Conservation (phyloP, 1,140 invertebrate genomes). For the Drosophila sp. region DNA sequence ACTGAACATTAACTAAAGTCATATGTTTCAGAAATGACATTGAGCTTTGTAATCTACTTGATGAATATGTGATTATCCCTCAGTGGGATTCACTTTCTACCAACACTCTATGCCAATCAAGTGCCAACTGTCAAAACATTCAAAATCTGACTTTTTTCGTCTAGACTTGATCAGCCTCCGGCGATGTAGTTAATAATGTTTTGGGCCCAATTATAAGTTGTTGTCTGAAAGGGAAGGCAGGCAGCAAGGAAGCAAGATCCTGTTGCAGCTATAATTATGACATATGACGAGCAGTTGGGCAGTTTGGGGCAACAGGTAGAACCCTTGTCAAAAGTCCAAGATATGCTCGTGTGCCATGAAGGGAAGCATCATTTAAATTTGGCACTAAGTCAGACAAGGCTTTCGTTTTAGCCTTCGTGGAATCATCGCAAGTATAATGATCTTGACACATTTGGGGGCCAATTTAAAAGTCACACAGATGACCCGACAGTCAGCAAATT, state of each 20-base stretch:
- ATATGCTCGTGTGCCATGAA: conserved; percentile 4
- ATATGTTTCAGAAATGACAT: too few species aligned
- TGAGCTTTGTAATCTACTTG: background rate
- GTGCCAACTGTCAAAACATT: conserved; percentile 73
- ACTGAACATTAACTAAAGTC: too few species aligned
- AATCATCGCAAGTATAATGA: conserved; percentile 53
- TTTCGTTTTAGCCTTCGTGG: conserved; percentile 59
- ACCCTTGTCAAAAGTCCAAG: conserved; percentile 65
- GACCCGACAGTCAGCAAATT: conserved; percentile 23
- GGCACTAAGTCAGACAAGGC: conserved; percentile 39
- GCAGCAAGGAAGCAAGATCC: conserved; percentile 9
- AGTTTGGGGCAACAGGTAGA: conserved; percentile 16
- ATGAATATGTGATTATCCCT: background rate
- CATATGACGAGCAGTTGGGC: conserved; percentile 59
- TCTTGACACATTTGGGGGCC: conserved; percentile 73
- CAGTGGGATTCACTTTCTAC: background rate
- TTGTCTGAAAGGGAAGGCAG: conserved; percentile 24
- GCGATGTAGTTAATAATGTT: conserved; percentile 49
- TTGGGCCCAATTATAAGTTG: conserved; percentile 66
- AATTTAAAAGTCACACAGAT: conserved; percentile 69
- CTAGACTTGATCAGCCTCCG: conserved; percentile 66
- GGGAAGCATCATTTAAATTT: conserved; percentile 19
- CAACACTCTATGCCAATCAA: conserved; percentile 36
- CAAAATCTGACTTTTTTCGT: conserved; percentile 62
- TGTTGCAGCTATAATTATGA: conserved; percentile 76